A percentile compares a stretch with the other conserved stretches of the same genome.
Evolutionary conservation across 2,797 vertebrate genomes (phyloP).

Genomic region (Alcedo atthis): DNA sequence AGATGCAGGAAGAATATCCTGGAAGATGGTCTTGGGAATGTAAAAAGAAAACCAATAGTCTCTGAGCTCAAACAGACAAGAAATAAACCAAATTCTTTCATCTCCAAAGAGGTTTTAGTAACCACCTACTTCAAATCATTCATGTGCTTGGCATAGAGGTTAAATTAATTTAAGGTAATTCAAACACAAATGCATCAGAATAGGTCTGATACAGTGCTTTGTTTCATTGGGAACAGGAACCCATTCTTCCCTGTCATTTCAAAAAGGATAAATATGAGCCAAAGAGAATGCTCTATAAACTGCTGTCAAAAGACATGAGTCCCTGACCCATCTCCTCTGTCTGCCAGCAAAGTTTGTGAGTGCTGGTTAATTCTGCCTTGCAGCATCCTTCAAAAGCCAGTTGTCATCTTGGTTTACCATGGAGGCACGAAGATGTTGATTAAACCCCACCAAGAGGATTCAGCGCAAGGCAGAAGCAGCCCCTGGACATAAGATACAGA

Average conservation of each 20-base stretch:
- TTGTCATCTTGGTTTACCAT: accelerated
- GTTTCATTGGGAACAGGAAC: not conserved
- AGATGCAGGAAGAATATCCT: not conserved
- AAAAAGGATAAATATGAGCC: not conserved
- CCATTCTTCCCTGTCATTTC: not conserved
- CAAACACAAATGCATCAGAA: not conserved
- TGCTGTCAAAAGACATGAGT: not conserved
- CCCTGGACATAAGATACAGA: not conserved
- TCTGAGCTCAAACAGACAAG: not conserved
- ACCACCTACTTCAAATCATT: not conserved
- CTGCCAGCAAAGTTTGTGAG: not conserved
- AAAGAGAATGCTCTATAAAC: not conserved
- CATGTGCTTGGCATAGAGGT: not conserved
- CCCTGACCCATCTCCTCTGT: not conserved
- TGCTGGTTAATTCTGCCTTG: not conserved
- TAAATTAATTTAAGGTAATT: not conserved
- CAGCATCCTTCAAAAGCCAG: not conserved
- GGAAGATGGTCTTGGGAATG: not conserved
- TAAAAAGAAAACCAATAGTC: not conserved
- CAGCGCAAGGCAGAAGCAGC: not conserved
- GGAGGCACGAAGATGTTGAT: not conserved
- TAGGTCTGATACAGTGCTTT: not conserved
- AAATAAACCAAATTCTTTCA: not conserved
- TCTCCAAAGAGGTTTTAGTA: not conserved
- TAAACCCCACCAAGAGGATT: not conserved